Evolutionary conservation across 2,113 vertebrate species (phyloP).

Genomic region (Podarcis cretensis): DNA sequence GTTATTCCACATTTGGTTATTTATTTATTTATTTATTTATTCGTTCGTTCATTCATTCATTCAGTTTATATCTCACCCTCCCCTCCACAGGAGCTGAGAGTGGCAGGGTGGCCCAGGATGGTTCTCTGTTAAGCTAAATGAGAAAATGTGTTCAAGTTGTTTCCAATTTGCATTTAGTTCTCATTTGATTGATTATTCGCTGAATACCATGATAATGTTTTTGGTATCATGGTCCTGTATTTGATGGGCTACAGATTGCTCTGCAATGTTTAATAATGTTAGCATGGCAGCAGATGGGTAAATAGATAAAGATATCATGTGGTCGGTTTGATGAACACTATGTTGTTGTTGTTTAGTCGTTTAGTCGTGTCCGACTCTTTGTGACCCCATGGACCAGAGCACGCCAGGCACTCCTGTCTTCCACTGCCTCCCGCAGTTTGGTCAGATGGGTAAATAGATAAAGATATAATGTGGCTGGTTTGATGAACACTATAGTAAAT

Average conservation of each 20-base stretch:
- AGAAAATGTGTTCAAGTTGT: slow-evolving; percentile 5
- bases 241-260: not conserved
- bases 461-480: not conserved
- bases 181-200: slow-evolving; percentile 8
- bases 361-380: no score
- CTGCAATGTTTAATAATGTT: not conserved
- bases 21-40: no score
- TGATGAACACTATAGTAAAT: not conserved
- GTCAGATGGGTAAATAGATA: not conserved
- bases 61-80: no score
- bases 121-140: slow-evolving; percentile 5
- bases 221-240: not conserved
- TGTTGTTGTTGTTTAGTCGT: no score
- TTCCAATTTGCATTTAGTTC: not conserved
- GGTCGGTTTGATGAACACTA: not conserved
- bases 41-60: no score
- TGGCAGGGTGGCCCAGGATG: no score
- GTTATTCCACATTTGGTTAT: slow-evolving; percentile 16
- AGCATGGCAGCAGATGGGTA: not conserved
- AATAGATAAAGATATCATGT: not conserved
- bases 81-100: no score
- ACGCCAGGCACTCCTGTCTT: no score
- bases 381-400: no score
- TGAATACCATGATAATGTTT: not conserved
- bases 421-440: not conserved